A percentile compares a stretch with the other conserved stretches of the same genome.
These are phyloP conservation scores for Oreochromis aureus DNA, from an alignment of 2,113 vertebrate genomes.

Conservation along the genomic window DNA sequence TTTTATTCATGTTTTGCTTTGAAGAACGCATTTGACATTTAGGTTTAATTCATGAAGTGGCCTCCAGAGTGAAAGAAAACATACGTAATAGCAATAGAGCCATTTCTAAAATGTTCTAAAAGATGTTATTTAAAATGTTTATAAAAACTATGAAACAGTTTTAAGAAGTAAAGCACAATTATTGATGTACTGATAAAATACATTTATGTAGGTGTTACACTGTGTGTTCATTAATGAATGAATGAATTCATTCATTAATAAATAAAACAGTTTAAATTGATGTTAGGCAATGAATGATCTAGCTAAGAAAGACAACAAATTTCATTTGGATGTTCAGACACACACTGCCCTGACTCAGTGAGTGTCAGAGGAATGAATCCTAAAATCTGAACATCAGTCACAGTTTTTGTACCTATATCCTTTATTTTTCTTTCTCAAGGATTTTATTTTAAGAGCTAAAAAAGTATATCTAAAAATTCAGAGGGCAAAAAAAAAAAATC, in stretches of 20 bases:
- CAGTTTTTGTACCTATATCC: too few relatives aligned
- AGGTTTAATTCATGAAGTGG: neutral
- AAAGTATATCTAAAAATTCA: too few relatives aligned
- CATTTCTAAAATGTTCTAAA: neutral
- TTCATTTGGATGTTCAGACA: neutral
- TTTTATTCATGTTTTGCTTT: neutral
- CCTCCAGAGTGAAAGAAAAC: accelerated
- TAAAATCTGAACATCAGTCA: neutral
- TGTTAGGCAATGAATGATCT: neutral
- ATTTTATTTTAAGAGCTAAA: neutral
- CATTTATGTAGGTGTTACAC: neutral
- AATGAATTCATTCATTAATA: accelerated
- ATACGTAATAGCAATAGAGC: neutral
- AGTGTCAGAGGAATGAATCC: neutral
- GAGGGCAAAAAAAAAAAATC: too few relatives aligned
- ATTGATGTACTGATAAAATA: neutral
- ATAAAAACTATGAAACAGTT: neutral
- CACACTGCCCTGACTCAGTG: accelerated
- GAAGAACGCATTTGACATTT: neutral
- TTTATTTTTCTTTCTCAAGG: neutral
- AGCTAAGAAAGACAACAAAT: neutral
- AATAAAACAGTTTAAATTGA: neutral
- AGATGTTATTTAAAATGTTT: neutral
- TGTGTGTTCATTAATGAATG: neutral
- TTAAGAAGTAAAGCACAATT: neutral